Base-by-base conservation (phyloP, 2,113 vertebrate genomes). In the Polypterus bichir region DNA sequence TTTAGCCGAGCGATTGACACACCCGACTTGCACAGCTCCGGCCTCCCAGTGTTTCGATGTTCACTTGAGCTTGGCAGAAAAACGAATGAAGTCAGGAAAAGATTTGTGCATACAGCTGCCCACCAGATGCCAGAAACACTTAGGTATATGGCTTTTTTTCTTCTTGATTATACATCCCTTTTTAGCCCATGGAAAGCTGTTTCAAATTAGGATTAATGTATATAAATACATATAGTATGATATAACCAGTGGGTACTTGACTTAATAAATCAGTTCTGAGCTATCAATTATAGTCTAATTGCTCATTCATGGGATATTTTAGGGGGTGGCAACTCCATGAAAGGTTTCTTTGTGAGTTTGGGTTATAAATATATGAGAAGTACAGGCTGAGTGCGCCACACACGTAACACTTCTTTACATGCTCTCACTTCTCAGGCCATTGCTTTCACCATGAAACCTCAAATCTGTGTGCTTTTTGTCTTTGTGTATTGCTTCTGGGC, bases 361-460 rank as follows among this genome's bases (percentile, higher is more conserved):
- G 65, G 61, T 65, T 74, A 88, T 89, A 89, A 84, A 88, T 83
- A 79, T 27, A 77, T 60, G 72, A 71, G 64, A 63, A 51, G 65
- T 44, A 62, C 9, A 54, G 9, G 64, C 57, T 63, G 59, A 44
- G 60, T 0, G 5, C 48, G 59, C 51, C 64, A 52, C 68, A 47
- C 46, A 59, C 57, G 64, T 65, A 67, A 65, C 10, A 63, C 48
- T 62, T 68, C 64, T 66, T 49, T 0, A 2, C 6, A n/a, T 53
- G 55, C 51, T 62, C 57, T 60, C 0, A 0, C 60, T 69, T 53
- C n/a, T 27, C 57, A 64, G 47, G 62, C 53, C 5, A 45, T 65
- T 8, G 10, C 2, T 45, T 45, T 70, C 72, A 67, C 53, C 78
- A 92, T 93, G 91, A 83, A 76, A 79, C 73, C 69, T 48, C 48